phyloP scores from a whole-genome alignment of 2,797 vertebrate species.

The Alca torda region DNA sequence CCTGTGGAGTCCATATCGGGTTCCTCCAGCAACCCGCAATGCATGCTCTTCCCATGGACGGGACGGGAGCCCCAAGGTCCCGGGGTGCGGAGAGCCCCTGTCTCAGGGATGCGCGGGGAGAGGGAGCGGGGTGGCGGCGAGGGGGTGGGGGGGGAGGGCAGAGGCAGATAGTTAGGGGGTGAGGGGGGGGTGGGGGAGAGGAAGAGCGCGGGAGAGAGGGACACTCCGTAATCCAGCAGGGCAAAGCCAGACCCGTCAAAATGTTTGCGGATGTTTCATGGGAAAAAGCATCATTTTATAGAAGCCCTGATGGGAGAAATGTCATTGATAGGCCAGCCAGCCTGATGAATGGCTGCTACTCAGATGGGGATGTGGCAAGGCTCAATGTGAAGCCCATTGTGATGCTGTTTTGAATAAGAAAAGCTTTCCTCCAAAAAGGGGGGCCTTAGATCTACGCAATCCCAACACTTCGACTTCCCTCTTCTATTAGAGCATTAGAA shows the following conservation, averaged over 20 bases:
- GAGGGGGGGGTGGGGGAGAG: neutral
- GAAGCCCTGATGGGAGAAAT: constrained; percentile 99
- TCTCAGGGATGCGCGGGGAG: constrained; percentile 60
- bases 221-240: constrained; percentile 89
- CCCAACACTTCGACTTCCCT: constrained; percentile 95
- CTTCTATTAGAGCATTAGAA: constrained; percentile 96
- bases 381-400: constrained; percentile 99
- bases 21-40: constrained; percentile 99
- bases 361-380: constrained; percentile 99
- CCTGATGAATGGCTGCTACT: constrained; percentile 99
- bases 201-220: constrained; percentile 73
- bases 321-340: constrained; percentile 99
- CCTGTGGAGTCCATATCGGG: constrained; percentile 99
- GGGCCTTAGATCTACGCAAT: constrained; percentile 96
- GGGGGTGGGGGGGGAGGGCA: constrained; percentile 54
- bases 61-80: constrained; percentile 84
- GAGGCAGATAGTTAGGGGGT: constrained; percentile 23
- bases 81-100: constrained; percentile 75
- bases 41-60: constrained; percentile 99
- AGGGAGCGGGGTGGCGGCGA: constrained; percentile 61
- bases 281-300: constrained; percentile 99
- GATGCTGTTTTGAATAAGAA: constrained; percentile 99
- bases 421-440: constrained; percentile 94
- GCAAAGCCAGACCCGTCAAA: constrained; percentile 99
- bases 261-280: constrained; percentile 99